Conservation (phyloP, 2,113 vertebrate genomes). For the Nycticorax nycticorax region DNA sequence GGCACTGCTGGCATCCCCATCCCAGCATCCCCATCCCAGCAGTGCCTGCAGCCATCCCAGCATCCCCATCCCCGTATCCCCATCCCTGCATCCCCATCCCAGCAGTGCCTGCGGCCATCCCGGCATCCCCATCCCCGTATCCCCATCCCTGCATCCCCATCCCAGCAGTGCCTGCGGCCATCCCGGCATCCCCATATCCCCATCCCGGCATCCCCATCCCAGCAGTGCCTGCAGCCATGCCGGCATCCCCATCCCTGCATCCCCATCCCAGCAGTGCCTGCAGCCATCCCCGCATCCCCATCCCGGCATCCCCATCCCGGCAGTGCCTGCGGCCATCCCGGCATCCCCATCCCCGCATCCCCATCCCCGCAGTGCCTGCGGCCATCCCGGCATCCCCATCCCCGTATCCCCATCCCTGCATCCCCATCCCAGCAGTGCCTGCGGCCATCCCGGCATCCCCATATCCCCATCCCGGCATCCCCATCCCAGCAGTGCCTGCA, state of each 20-base stretch:
- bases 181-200: not conserved
- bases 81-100: not conserved
- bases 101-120: too few relatives aligned
- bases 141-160: not conserved
- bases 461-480: not conserved
- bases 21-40: not conserved
- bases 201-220: too few relatives aligned
- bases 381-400: not conserved
- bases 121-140: not conserved
- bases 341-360: not conserved
- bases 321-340: fast-evolving
- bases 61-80: not conserved
- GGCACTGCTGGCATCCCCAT: not conserved
- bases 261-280: not conserved
- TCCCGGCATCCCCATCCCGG: not conserved
- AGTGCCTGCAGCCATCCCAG: fast-evolving
- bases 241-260: not conserved
- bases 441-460: fast-evolving
- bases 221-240: not conserved
- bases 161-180: not conserved
- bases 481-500: fast-evolving
- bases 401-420: too few relatives aligned
- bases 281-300: fast-evolving
- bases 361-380: not conserved
- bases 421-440: not conserved